phyloP scores from a whole-genome alignment of 2,888 invertebrate species.

The Tetheella fluctuosa region DNA sequence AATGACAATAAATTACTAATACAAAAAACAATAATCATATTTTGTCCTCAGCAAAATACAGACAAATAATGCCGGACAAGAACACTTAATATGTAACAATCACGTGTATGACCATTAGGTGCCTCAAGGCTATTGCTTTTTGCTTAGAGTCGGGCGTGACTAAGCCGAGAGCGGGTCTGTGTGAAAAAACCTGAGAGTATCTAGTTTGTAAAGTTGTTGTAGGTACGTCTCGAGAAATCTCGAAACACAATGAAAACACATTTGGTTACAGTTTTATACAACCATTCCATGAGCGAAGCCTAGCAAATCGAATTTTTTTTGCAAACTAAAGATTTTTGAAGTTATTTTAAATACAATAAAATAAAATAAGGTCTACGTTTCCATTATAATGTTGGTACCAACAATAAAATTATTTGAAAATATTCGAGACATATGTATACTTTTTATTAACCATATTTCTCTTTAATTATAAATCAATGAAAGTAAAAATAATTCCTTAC shows the following conservation, averaged over 20 bases:
- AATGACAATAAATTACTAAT: background rate
- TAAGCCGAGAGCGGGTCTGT: conserved; percentile 48
- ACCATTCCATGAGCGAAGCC: background rate
- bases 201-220: conserved; percentile 1
- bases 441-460: too few species aligned
- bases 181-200: conserved; percentile 4
- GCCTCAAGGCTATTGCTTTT: conserved; percentile 72
- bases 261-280: background rate
- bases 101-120: conserved; percentile 62
- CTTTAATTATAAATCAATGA: too few species aligned
- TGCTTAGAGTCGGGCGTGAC: conserved; percentile 65
- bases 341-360: background rate
- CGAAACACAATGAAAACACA: background rate
- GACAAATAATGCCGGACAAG: conserved; percentile 46
- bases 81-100: conserved; percentile 63
- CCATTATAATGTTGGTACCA: too few species aligned
- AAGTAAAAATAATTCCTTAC: too few species aligned
- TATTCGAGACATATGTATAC: too few species aligned
- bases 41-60: conserved; percentile 26
- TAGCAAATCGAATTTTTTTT: background rate
- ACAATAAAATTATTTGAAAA: too few species aligned
- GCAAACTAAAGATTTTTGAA: background rate
- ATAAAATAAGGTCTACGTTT: background rate
- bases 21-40: conserved; percentile 6
- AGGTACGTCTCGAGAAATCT: background rate